These are phyloP conservation scores for Drosophila engyochracea DNA, from an alignment of 2,888 invertebrate genomes.

Conservation along the genomic window DNA sequence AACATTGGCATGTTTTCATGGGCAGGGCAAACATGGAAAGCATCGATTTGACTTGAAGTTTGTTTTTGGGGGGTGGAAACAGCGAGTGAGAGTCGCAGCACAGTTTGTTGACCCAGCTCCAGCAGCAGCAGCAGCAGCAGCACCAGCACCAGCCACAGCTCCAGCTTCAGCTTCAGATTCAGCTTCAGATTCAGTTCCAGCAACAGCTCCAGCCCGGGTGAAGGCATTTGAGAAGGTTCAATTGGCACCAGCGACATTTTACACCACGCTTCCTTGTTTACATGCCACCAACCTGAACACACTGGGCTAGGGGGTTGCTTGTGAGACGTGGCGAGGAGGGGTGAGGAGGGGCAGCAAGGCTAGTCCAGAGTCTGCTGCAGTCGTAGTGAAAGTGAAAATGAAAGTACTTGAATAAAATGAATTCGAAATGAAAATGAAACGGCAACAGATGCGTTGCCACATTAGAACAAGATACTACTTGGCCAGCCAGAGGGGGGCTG, in stretches of 20 bases:
- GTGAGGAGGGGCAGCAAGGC: conserved; percentile 5
- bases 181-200: neutral
- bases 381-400: conserved; percentile 57
- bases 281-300: conserved; percentile 49
- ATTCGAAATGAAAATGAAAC: conserved; percentile 71
- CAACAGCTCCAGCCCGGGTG: conserved; percentile 9
- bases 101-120: conserved; percentile 73
- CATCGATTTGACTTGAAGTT: conserved; percentile 41
- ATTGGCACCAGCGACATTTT: conserved; percentile 78
- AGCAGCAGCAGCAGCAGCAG: neutral
- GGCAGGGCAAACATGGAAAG: conserved; percentile 24
- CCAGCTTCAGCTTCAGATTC: neutral
- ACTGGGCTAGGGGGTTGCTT: neutral
- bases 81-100: conserved; percentile 4
- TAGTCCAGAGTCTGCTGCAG: conserved; percentile 23
- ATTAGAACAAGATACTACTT: conserved; percentile 28
- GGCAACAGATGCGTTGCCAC: conserved; percentile 72
- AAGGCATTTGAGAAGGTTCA: conserved; percentile 63
- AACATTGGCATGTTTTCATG: conserved; percentile 40
- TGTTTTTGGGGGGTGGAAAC: conserved; percentile 40
- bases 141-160: conserved; percentile 1
- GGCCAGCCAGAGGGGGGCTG: neutral
- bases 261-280: conserved; percentile 71
- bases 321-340: neutral
- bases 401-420: conserved; percentile 73